Conservation (phyloP, 2,797 vertebrate genomes). For the Pseudocheirus occidentalis region DNA sequence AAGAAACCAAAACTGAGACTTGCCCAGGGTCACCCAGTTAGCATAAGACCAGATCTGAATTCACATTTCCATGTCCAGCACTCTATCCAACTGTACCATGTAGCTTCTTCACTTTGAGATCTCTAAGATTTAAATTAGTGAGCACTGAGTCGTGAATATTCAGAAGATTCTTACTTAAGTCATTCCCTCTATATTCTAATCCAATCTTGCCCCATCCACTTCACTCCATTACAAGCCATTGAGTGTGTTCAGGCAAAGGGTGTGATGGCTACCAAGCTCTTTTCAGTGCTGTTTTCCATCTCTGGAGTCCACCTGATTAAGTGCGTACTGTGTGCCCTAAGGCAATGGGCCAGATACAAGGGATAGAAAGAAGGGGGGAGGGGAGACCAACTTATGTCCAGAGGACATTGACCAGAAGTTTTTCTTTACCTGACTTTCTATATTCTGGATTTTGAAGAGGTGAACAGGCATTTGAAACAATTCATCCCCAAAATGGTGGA, state of each 20-base stretch:
- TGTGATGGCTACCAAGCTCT: no score
- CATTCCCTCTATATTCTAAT: neutral
- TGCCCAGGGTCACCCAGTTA: neutral
- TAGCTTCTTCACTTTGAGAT: neutral
- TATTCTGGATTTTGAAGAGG: constrained; percentile 72
- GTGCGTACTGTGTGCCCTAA: neutral
- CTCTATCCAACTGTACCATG: neutral
- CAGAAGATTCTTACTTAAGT: neutral
- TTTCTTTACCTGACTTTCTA: constrained; percentile 79
- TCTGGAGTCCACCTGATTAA: neutral
- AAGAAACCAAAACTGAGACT: neutral
- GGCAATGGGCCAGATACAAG: neutral
- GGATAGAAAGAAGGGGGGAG: neutral
- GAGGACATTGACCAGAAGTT: neutral
- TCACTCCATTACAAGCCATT: neutral
- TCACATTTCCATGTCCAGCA: neutral
- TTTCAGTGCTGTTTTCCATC: no score
- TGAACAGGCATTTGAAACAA: constrained; percentile 77
- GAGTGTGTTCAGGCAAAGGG: neutral
- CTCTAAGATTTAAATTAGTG: neutral
- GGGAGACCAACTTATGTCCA: neutral
- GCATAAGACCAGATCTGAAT: neutral
- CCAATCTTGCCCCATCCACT: neutral
- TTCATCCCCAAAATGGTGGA: constrained; percentile 77
- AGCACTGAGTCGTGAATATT: neutral